A percentile compares a stretch with the other conserved stretches of the same genome.
These are phyloP conservation scores for Furcifer pardalis DNA, from an alignment of 2,797 vertebrate genomes.

Conservation along the genomic window DNA sequence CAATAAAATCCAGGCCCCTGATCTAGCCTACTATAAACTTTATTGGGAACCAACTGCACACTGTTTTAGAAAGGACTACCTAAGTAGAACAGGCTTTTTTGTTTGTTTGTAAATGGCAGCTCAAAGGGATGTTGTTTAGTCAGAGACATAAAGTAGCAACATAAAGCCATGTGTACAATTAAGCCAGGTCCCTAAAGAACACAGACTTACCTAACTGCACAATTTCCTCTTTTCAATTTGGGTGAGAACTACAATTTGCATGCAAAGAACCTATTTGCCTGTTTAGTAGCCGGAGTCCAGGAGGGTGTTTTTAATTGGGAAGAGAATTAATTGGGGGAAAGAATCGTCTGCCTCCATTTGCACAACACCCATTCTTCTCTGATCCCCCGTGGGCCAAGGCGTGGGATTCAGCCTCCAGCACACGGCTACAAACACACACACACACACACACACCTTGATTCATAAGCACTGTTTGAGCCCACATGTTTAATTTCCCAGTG, in stretches of 20 bases:
- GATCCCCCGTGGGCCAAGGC: no score
- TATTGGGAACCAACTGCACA: conserved; percentile 20
- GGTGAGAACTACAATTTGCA: not conserved
- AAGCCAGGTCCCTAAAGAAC: conserved; percentile 16
- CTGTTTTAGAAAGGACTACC: conserved; percentile 18
- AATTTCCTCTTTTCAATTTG: not conserved
- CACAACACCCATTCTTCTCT: not conserved
- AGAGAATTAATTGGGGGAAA: not conserved
- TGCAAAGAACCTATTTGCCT: conserved; percentile 35
- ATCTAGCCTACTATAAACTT: conserved; percentile 18
- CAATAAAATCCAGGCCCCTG: conserved; percentile 4
- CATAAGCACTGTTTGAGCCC: not conserved
- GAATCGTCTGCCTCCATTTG: not conserved
- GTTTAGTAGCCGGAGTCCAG: conserved; percentile 23
- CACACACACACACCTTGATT: not conserved
- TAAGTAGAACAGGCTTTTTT: not conserved
- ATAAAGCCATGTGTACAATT: not conserved
- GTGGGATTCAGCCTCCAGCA: no score
- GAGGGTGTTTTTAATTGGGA: conserved; percentile 41
- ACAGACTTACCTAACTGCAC: not conserved
- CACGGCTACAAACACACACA: no score
- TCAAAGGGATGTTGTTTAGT: not conserved
- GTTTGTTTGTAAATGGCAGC: conserved; percentile 1
- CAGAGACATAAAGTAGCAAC: not conserved
- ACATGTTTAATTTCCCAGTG: not conserved